phyloP scores from a whole-genome alignment of 2,113 vertebrate genomes.

The Nothoprocta pentlandii region DNA sequence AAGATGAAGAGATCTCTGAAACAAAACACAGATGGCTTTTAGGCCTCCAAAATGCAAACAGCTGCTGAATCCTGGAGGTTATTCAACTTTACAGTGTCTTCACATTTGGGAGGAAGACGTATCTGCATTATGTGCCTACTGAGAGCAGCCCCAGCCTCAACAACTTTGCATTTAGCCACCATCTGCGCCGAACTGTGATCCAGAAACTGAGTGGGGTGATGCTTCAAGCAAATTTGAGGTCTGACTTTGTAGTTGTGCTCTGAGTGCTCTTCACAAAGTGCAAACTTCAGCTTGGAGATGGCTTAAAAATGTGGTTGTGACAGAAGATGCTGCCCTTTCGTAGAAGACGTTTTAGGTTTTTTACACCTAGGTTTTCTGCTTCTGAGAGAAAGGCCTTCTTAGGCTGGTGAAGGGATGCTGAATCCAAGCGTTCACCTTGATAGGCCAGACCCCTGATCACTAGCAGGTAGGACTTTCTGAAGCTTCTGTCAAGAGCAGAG shows the following conservation, averaged over 20 bases:
- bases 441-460: too few relatives aligned
- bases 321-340: accelerated
- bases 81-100: constrained; percentile 49
- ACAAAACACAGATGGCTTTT: constrained; percentile 73
- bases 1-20: constrained; percentile 69
- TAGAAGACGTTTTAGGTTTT: not conserved
- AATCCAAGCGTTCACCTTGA: not conserved
- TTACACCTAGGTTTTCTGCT: not conserved
- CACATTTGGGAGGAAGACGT: not conserved
- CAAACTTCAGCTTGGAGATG: not conserved
- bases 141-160: not conserved
- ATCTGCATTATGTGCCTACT: not conserved
- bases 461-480: too few relatives aligned
- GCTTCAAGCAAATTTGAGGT: not conserved
- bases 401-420: not conserved
- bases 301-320: not conserved
- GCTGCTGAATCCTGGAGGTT: constrained; percentile 67
- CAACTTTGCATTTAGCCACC: not conserved
- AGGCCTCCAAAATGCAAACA: constrained; percentile 65
- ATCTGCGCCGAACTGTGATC: not conserved
- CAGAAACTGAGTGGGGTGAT: not conserved
- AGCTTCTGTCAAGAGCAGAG: too few relatives aligned
- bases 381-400: not conserved
- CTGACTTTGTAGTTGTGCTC: not conserved
- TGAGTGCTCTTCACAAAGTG: not conserved